Evolutionary conservation across 2,113 vertebrate species (phyloP), one percentile per base, ranked within the genome.

Genomic region (Tachycineta bicolor): DNA sequence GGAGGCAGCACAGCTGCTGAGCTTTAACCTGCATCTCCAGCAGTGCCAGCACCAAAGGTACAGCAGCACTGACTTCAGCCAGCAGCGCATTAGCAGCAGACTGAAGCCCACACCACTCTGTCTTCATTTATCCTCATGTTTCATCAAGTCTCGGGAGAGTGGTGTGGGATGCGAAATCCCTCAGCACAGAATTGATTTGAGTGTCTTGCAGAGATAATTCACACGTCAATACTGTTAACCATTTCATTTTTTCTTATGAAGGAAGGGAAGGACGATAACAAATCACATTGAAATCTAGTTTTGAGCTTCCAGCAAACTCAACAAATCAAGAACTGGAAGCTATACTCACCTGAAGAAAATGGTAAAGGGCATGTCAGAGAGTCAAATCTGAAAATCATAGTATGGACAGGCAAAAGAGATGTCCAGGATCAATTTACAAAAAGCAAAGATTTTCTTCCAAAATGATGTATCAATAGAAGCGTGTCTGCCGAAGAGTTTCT

Each of bases 181-280:
- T 80, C 79, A 63, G 47, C 46, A 55, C 1, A 10, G 85, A 29
- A 94, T 83, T 80, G 88, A 97, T 92, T 59, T 5, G 21, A 74
- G 63, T 53, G 46, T 50, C 90, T 86, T 23, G 53, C 2, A 5
- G 88, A 92, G 96, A 88, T 95, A 94, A 96, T 95, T 93, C 83
- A 74, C 75, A 34, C 0, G 12, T 59, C 90, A 83, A 94, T 93
- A 89, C 41, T 44, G 86, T 97, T 94, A 95, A 95, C 88, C 46
- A 77, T 96, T 96, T 92, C 71, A 80, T 93, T 94, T 90, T 94
- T 93, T 90, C 82, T 83, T 59, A 33, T 39, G 83, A 74, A 68
- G 44, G 69, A 55, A 87, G 24, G 47, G 63, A 76, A 77, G 23
- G 23, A 69, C 4, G 34, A 44, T 62, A 80, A 93, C 50, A 92